Conservation (phyloP, 2,888 invertebrate species). For the Athetis lepigone region DNA sequence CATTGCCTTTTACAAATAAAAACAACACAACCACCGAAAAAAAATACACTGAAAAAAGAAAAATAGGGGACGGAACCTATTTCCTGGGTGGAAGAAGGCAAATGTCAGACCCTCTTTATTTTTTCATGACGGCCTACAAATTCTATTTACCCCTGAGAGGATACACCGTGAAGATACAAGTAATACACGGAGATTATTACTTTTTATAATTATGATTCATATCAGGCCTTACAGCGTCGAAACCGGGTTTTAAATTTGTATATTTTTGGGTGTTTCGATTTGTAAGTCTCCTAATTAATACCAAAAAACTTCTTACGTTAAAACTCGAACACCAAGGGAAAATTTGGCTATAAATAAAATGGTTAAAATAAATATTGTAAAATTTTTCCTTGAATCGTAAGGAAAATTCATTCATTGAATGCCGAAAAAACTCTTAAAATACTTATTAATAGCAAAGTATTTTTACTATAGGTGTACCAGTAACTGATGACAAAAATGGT, state of each 20-base stretch:
- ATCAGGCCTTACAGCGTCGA: constrained; percentile 63
- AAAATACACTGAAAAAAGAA: no score
- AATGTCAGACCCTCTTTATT: constrained; percentile 44
- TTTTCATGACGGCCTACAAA: constrained; percentile 24
- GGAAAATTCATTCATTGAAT: no score
- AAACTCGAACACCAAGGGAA: no score
- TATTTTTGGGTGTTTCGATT: constrained; percentile 56
- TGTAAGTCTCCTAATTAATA: constrained; percentile 34
- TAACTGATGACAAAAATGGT: no score
- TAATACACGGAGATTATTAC: constrained; percentile 63
- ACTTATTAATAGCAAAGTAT: no score
- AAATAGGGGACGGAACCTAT: no score
- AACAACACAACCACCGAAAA: no score
- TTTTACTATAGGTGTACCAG: no score
- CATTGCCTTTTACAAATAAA: no score
- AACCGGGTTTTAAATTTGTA: constrained; percentile 55
- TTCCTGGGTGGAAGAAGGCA: constrained; percentile 20
- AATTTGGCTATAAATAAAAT: no score
- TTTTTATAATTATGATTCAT: constrained; percentile 66
- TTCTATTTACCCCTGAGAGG: constrained; percentile 38
- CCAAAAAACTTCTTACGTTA: constrained; percentile 6
- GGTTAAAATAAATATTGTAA: neutral
- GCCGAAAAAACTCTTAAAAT: no score
- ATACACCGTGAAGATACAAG: constrained; percentile 39
- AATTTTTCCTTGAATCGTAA: neutral